Evolutionary conservation across 2,113 vertebrate species (phyloP).

Genomic region (Lamprotornis superbus): DNA sequence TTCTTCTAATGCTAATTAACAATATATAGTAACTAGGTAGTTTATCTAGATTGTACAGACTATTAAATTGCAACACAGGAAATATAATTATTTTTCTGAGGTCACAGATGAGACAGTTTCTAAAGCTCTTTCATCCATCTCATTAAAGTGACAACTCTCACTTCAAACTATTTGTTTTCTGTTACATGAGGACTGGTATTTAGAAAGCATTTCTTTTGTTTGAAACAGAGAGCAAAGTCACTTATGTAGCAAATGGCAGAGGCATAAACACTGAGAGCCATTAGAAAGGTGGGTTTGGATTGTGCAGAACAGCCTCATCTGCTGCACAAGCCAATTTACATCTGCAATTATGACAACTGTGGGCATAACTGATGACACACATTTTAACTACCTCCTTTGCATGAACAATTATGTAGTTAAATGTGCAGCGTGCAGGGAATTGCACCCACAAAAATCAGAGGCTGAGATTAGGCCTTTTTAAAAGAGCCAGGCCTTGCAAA

Average conservation of each 20-base stretch:
- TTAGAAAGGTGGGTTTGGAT: neutral
- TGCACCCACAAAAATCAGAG: constrained; percentile 26
- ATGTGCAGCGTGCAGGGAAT: neutral
- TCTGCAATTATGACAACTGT: constrained; percentile 23
- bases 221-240: neutral
- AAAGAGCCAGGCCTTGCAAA: neutral
- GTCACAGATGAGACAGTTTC: neutral
- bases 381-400: constrained; percentile 24
- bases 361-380: neutral
- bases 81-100: neutral
- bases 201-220: neutral
- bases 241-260: neutral
- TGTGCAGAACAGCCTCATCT: neutral
- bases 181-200: neutral
- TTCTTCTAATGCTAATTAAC: neutral
- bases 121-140: neutral
- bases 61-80: neutral
- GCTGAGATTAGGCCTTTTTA: neutral
- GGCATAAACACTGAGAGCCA: neutral
- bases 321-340: neutral
- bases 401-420: constrained; percentile 25
- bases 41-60: neutral
- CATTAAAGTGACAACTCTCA: neutral
- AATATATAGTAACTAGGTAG: neutral
- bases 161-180: neutral